Base-by-base conservation (phyloP, 2,797 vertebrate species). In the Ambastaia sidthimunki region DNA sequence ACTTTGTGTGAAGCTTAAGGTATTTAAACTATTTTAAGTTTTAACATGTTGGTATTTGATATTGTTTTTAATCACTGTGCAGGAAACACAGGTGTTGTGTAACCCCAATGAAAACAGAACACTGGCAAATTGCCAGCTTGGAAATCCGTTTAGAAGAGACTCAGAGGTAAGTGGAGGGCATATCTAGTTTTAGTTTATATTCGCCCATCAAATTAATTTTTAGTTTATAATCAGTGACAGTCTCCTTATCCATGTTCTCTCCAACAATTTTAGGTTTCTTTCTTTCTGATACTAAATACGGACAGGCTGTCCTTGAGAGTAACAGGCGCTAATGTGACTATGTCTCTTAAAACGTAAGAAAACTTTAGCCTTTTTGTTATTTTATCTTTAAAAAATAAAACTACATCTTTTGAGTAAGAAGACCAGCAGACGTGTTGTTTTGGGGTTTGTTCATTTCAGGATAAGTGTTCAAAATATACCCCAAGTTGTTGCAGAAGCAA, bases 121-220 rank as follows among this genome's bases (percentile, higher is more conserved):
- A 4, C 86, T 89, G 77, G 93, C 93, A 0, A 90, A 94, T 48
- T 98, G 97, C 88, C 94, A 96, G 19, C 93, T 98, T 10, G 97
- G 95, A 90, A 98, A 98, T 85, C 97, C 97, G 48, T 93, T 98
- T 72, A 95, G 92, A 87, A 96, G 93, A 91, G 93, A 96, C 82
- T 93, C 94, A 69, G 93, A 92, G n/a, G 97, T 97, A 91, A 94
- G 94, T 83, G 25, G 0, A 54, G 0, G 31, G 4, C 21, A 41
- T 18, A 13, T 1, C 21, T 48, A 21, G 41, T 48, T 47, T 41
- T 47, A 13, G 0, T 67, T 12, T 16, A 19, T 41, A 1, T 25
- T 2, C 9, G 5, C 37, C 13, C 28, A 9, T 57, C 0, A 55
- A 76, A 13, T 19, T 15, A 5, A 37, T 52, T 65, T 74, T 70